Evolutionary conservation across 30 jellyfish, hydroid and myxozoan species (phyloP).

Genomic region (Mastigias papua): DNA sequence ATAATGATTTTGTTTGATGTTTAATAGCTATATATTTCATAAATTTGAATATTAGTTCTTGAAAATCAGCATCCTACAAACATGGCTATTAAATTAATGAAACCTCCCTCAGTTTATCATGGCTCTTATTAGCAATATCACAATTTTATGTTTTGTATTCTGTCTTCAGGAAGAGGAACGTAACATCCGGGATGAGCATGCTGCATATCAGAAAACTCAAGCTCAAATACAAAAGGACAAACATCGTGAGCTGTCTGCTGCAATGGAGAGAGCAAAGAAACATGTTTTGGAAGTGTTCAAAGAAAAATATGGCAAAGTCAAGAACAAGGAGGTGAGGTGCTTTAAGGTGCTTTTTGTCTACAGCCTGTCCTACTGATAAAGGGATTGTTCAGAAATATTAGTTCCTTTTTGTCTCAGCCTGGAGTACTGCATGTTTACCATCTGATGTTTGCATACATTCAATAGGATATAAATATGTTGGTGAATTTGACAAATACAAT

Average conservation of each 20-base stretch:
- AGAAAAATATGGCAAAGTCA: constrained; percentile 74
- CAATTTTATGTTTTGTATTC: neutral
- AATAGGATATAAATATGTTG: too few species aligned
- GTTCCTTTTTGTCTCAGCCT: too few species aligned
- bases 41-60: too few species aligned
- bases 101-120: neutral
- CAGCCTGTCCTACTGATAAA: too few species aligned
- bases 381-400: too few species aligned
- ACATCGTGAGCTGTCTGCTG: constrained; percentile 78
- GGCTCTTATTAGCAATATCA: neutral
- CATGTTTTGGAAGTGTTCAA: constrained; percentile 86
- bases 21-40: too few species aligned
- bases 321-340: constrained; percentile 86
- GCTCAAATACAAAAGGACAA: constrained; percentile 79
- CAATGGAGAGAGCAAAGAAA: constrained; percentile 96
- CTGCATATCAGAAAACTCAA: constrained; percentile 77
- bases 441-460: too few species aligned
- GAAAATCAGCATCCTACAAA: too few species aligned
- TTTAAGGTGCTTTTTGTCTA: too few species aligned
- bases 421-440: too few species aligned
- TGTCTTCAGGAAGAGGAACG: constrained; percentile 92
- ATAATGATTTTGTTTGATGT: too few species aligned
- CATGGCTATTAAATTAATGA: neutral
- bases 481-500: too few species aligned
- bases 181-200: constrained; percentile 84